Evolutionary conservation across 2,113 vertebrate genomes (phyloP).

Genomic region (Mobula birostris): DNA sequence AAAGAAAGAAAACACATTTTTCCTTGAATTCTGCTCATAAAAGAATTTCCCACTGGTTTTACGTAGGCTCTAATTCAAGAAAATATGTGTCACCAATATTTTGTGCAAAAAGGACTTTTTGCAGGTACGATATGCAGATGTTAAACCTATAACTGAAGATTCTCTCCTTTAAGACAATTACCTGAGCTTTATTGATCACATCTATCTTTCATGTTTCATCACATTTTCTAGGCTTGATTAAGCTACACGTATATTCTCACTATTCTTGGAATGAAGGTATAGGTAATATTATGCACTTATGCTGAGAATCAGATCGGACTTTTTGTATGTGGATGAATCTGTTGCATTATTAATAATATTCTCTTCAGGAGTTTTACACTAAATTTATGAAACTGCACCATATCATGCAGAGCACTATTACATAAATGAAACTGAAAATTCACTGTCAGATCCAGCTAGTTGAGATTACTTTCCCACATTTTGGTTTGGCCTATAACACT

Average conservation of each 20-base stretch:
- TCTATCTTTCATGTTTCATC: neutral
- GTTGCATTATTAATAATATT: slow-evolving; percentile 5
- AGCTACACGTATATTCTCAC: neutral
- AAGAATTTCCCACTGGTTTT: neutral
- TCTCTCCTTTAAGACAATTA: neutral
- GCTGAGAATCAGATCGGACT: neutral
- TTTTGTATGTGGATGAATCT: neutral
- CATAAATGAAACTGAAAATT: neutral
- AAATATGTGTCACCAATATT: neutral
- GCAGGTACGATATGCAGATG: neutral
- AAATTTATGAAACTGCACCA: neutral
- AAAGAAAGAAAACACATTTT: neutral
- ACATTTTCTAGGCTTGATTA: neutral
- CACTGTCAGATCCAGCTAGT: neutral
- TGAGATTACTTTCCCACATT: neutral
- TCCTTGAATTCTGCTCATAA: slow-evolving; percentile 11
- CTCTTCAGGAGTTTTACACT: neutral
- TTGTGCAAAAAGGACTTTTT: neutral
- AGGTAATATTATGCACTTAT: neutral
- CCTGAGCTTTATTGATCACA: neutral
- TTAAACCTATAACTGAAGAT: neutral
- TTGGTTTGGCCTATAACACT: neutral
- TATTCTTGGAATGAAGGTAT: neutral
- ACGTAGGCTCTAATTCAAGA: neutral
- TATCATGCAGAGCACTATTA: neutral